These are phyloP conservation scores for Fregata magnificens DNA, from an alignment of 2,113 vertebrate species.

Conservation along the genomic window DNA sequence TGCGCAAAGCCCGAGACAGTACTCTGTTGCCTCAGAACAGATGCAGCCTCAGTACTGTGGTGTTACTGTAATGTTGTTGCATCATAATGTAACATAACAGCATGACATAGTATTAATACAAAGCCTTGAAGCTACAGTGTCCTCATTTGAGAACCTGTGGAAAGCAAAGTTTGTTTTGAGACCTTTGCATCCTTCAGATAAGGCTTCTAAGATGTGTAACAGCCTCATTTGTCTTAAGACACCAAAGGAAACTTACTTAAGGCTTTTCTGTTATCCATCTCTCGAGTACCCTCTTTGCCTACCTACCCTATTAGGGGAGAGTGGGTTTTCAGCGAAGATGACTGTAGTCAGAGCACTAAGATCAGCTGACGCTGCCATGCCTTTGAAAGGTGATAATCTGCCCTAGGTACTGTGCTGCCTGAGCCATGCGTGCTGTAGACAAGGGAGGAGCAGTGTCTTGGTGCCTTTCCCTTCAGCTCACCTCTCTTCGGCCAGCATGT, in stretches of 20 bases:
- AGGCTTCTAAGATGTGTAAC: background rate
- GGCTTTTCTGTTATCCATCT: background rate
- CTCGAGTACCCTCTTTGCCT: background rate
- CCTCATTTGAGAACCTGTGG: background rate
- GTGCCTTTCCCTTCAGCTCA: background rate
- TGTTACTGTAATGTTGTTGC: background rate
- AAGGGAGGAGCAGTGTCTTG: background rate
- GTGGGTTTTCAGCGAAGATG: background rate
- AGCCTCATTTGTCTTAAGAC: background rate
- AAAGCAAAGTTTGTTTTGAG: background rate
- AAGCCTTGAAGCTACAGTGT: background rate
- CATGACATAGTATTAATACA: background rate
- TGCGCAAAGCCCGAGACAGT: background rate
- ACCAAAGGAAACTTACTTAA: background rate
- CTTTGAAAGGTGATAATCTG: background rate
- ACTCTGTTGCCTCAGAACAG: background rate
- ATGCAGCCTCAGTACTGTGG: background rate
- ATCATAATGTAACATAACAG: background rate
- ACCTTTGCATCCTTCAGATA: background rate
- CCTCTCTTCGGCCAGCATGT: accelerated
- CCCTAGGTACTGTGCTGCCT: background rate
- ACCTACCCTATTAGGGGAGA: background rate
- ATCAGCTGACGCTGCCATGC: background rate
- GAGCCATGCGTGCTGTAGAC: background rate
- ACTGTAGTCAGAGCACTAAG: background rate